Evolutionary conservation across 2,888 invertebrate genomes (phyloP).

Genomic region (Epinotia brunnichana): DNA sequence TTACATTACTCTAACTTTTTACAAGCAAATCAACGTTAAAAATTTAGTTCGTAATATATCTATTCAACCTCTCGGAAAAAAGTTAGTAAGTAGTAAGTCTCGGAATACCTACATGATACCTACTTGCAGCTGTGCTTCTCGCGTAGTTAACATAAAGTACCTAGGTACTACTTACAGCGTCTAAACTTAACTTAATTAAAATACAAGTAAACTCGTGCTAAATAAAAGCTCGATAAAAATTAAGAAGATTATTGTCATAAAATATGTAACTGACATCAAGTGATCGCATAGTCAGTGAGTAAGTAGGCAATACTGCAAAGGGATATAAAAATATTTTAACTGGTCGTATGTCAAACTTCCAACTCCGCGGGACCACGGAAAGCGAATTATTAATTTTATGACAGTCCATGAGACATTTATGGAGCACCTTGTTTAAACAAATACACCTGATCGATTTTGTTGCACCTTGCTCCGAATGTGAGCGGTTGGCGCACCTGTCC

Average conservation of each 20-base stretch:
- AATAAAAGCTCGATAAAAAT: constrained; percentile 3
- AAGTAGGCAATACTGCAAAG: constrained; percentile 35
- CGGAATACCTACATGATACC: background rate
- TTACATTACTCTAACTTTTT: no score
- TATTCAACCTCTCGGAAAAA: background rate
- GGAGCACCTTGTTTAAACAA: constrained; percentile 79
- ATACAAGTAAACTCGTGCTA: background rate
- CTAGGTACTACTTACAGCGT: no score
- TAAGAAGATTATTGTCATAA: constrained; percentile 5
- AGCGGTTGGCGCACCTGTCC: constrained; percentile 61
- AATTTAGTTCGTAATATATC: background rate
- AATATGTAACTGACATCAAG: constrained; percentile 2
- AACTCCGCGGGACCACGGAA: constrained; percentile 38
- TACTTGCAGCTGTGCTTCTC: background rate
- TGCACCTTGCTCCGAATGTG: constrained; percentile 78
- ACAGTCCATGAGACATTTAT: constrained; percentile 62
- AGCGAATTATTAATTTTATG: constrained; percentile 65
- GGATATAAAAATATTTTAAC: constrained; percentile 44
- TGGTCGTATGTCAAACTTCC: constrained; percentile 31
- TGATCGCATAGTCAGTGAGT: constrained; percentile 22
- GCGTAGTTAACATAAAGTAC: background rate
- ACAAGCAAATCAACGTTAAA: no score
- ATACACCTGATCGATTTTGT: constrained; percentile 79
- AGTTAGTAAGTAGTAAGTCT: background rate
- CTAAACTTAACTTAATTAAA: constrained; percentile 14